Conservation (phyloP, 2,888 invertebrate genomes). For the Nymphalis urticae region DNA sequence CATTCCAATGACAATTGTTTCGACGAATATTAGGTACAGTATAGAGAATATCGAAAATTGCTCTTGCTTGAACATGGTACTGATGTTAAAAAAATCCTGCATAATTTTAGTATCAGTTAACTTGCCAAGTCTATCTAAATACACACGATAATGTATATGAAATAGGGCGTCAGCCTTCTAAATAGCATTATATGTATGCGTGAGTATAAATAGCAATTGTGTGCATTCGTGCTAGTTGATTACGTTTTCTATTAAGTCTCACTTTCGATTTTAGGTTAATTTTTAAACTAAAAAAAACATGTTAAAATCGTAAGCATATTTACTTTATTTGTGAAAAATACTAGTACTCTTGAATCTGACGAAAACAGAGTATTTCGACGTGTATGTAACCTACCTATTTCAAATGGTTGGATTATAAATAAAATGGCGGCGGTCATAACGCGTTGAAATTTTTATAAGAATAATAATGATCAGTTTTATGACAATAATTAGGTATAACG, state of each 20-base stretch:
- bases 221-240: slow-evolving; percentile 26
- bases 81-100: slow-evolving; percentile 21
- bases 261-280: background rate
- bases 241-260: slow-evolving; percentile 1
- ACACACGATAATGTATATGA: slow-evolving; percentile 20
- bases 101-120: slow-evolving; percentile 11
- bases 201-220: slow-evolving; percentile 35
- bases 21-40: slow-evolving; percentile 79
- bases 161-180: slow-evolving; percentile 36
- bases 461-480: slow-evolving; percentile 19
- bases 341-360: background rate
- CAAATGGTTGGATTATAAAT: slow-evolving; percentile 60
- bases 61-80: slow-evolving; percentile 46
- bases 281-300: background rate
- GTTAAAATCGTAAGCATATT: slow-evolving; percentile 1
- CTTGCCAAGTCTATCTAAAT: slow-evolving; percentile 23
- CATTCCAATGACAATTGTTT: slow-evolving; percentile 73
- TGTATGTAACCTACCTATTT: slow-evolving; percentile 37
- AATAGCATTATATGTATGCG: slow-evolving; percentile 31
- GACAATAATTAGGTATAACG: background rate
- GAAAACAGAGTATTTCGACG: background rate
- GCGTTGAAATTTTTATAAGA: slow-evolving; percentile 44
- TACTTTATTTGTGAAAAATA: slow-evolving; percentile 10
- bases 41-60: slow-evolving; percentile 57
- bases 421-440: slow-evolving; percentile 57